Base-by-base conservation (phyloP, 1,140 invertebrate genomes). In the Tetramorium alpestre region DNA sequence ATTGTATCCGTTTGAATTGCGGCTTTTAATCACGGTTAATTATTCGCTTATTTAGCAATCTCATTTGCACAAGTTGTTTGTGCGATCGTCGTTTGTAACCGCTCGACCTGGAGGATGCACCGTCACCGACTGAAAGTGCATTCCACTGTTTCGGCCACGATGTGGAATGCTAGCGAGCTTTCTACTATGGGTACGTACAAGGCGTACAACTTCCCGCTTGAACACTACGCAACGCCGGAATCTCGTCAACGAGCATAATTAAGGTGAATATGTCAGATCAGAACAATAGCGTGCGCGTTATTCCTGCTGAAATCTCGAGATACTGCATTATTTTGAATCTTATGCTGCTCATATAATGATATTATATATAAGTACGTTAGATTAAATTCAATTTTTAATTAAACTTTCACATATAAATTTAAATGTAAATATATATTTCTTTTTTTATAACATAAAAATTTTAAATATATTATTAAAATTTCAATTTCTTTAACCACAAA, bases 91-190 rank as follows among this genome's bases (percentile, higher is more conserved):
- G n/a, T 33, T 33, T 33, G 33, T 41, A 65, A 64, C 33, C 60
- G 77, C 49, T 47, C 28, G 69, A 18, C 47, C 65, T 6, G 60
- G 60, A 72, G 60, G 65, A 72, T 73, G 69, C 33, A 54, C 64
- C 18, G 67, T 65, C 38, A 16, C 51, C 47, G 41, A 70, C 49
- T 58, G 76, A 89, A 91, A 93, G 92, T 93, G 92, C 91, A 92
- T 89, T 93, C 88, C 91, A 88, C 69, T 94, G 93, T 94, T 93
- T 90, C 65, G 89, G 69, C 86, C 91, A 90, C 88, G 70, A 90
- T 73, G 54, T 64, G 78, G 87, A 86, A 92, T 91, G 87, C 54
- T 70, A 65, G 75, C 69, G 65, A 76, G 73, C 54, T 86, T 85
- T 88, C 87, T 73, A 58, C 81, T 70, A 47, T 33, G 10, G 85